Evolutionary conservation across 1,140 invertebrate genomes (phyloP).

Genomic region (Tetragonula clypearis): DNA sequence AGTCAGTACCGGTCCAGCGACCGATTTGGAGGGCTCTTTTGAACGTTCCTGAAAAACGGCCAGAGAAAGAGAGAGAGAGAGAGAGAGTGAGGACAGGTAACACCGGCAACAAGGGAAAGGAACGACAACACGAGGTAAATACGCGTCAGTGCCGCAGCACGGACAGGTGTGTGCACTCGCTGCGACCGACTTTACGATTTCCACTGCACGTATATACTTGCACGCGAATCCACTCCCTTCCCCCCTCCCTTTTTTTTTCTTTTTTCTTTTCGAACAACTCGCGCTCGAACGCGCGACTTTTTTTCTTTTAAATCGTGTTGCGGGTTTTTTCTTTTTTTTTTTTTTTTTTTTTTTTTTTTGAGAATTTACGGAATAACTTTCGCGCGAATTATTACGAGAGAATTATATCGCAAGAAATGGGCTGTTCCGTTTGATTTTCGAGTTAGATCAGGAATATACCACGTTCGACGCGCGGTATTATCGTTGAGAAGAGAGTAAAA

Average conservation of each 20-base stretch:
- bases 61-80: conserved; percentile 24
- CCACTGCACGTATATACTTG: background rate
- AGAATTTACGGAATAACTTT: too few species aligned
- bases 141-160: background rate
- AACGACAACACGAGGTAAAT: conserved; percentile 46
- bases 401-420: too few species aligned
- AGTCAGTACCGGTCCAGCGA: conserved; percentile 72
- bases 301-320: background rate
- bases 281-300: background rate
- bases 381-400: too few species aligned
- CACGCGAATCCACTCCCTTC: background rate
- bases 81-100: background rate
- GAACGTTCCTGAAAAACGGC: conserved; percentile 30
- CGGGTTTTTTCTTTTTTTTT: too few species aligned
- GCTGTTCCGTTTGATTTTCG: too few species aligned
- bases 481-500: too few species aligned
- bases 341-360: background rate
- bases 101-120: conserved; percentile 18
- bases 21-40: conserved; percentile 65
- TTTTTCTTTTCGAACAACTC: conserved; percentile 9
- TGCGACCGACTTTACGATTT: background rate
- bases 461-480: too few species aligned
- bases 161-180: conserved; percentile 19
- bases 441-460: too few species aligned
- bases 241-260: too few species aligned